A percentile compares a stretch with the other conserved stretches of the same genome.
These are phyloP conservation scores for Orestias chungarensis DNA, from an alignment of 2,797 vertebrate species.

Conservation along the genomic window DNA sequence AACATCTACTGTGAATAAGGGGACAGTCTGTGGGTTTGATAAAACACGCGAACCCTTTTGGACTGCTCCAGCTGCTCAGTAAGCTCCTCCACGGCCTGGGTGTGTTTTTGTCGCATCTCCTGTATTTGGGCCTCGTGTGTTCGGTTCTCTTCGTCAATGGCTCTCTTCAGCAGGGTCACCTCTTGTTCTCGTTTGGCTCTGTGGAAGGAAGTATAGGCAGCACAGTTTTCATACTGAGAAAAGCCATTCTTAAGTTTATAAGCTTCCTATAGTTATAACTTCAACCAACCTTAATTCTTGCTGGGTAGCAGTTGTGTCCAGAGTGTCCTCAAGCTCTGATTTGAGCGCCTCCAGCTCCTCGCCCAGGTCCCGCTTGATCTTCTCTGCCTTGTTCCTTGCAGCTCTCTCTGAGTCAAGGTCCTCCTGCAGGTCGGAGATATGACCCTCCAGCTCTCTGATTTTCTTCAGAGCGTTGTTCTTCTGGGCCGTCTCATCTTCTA, in stretches of 20 bases:
- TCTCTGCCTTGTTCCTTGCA: conserved; percentile 93
- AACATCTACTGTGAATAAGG: neutral
- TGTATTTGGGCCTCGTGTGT: conserved; percentile 91
- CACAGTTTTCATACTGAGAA: neutral
- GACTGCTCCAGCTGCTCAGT: conserved; percentile 95
- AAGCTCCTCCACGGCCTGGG: conserved; percentile 90
- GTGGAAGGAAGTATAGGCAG: neutral
- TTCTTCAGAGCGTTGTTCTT: conserved; percentile 97
- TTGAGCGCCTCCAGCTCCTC: conserved; percentile 96
- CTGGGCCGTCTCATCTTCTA: conserved; percentile 91
- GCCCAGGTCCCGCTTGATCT: conserved; percentile 92
- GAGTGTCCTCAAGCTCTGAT: conserved; percentile 94
- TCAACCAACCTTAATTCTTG: conserved; percentile 90
- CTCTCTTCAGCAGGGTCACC: conserved; percentile 89
- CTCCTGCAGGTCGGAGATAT: conserved; percentile 95
- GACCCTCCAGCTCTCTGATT: conserved; percentile 93
- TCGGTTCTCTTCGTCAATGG: conserved; percentile 91
- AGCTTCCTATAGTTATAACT: neutral
- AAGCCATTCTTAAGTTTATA: neutral
- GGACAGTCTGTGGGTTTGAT: neutral
- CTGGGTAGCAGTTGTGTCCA: conserved; percentile 94
- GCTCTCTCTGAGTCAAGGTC: conserved; percentile 92
- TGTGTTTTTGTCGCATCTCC: conserved; percentile 96
- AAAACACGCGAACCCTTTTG: conserved; percentile 83
- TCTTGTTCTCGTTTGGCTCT: conserved; percentile 96